A percentile compares a stretch with the other conserved stretches of the same genome.
phyloP scores from a whole-genome alignment of 2,113 vertebrate species.

The Eurypyga helias region DNA sequence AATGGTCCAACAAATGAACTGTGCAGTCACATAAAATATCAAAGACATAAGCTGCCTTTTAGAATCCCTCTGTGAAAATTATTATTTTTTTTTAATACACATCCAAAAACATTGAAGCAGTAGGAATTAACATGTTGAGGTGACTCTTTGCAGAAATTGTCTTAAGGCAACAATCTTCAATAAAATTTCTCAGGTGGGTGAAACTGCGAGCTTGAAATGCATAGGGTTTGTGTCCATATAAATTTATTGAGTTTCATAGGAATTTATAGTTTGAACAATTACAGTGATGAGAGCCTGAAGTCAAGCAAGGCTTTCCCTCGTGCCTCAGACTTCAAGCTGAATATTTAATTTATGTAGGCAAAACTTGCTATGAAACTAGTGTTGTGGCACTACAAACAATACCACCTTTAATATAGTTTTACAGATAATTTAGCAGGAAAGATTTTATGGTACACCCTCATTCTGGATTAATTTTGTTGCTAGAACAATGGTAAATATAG shows the following conservation, averaged over 20 bases:
- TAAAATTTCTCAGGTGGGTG: not conserved
- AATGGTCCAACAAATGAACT: not conserved
- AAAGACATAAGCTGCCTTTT: not conserved
- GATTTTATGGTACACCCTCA: not conserved
- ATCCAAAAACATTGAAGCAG: not conserved
- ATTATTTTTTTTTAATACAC: not conserved
- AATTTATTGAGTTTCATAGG: not conserved
- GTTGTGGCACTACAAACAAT: not conserved
- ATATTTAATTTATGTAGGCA: not conserved
- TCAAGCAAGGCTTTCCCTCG: not conserved
- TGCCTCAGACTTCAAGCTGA: not conserved
- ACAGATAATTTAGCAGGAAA: not conserved
- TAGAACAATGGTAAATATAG: not conserved
- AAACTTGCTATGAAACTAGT: not conserved
- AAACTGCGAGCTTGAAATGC: not conserved
- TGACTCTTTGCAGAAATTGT: not conserved
- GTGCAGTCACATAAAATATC: not conserved
- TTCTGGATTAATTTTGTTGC: not conserved
- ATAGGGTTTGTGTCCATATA: not conserved
- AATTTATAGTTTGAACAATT: not conserved
- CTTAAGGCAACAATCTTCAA: not conserved
- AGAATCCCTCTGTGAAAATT: not conserved
- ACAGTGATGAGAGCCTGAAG: not conserved
- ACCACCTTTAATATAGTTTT: not conserved
- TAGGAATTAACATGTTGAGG: not conserved